Percentiles rank a stretch among this genome's conserved stretches.
phyloP scores from a whole-genome alignment of 2,113 vertebrate species.

The Eulacestoma nigropectus region DNA sequence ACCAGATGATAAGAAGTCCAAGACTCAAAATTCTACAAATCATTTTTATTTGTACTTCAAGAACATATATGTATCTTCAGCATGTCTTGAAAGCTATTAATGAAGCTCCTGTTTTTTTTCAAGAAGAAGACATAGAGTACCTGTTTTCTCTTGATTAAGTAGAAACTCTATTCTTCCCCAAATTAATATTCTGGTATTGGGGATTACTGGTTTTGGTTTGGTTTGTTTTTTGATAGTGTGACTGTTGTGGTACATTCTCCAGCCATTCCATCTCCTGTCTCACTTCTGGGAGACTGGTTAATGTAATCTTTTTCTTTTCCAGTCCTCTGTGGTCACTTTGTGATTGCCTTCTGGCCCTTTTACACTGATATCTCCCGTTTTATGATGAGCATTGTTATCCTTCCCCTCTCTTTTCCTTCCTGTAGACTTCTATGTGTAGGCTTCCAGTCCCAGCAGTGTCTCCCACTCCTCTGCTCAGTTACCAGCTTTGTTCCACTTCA shows the following conservation, averaged over 20 bases:
- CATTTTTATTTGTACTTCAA: neutral
- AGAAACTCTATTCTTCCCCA: neutral
- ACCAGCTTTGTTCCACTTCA: neutral
- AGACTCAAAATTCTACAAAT: neutral
- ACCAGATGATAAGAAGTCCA: neutral
- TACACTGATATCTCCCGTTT: neutral
- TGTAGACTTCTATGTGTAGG: fast-evolving
- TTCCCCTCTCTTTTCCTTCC: neutral
- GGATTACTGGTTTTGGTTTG: neutral
- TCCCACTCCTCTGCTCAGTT: neutral
- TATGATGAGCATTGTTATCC: neutral
- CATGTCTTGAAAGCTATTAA: neutral
- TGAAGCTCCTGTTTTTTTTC: neutral
- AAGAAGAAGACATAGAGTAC: neutral
- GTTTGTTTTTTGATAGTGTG: neutral
- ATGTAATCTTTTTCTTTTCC: neutral
- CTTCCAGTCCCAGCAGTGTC: neutral
- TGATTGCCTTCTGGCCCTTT: neutral
- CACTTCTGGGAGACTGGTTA: neutral
- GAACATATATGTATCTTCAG: neutral
- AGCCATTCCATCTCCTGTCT: neutral
- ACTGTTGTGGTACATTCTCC: neutral
- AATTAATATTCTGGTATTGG: neutral
- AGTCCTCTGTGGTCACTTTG: neutral
- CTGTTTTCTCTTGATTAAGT: neutral